A percentile compares a stretch with the other conserved stretches of the same genome.
phyloP scores from a whole-genome alignment of 2,888 invertebrate genomes.

The Asteroscopus sphinx region DNA sequence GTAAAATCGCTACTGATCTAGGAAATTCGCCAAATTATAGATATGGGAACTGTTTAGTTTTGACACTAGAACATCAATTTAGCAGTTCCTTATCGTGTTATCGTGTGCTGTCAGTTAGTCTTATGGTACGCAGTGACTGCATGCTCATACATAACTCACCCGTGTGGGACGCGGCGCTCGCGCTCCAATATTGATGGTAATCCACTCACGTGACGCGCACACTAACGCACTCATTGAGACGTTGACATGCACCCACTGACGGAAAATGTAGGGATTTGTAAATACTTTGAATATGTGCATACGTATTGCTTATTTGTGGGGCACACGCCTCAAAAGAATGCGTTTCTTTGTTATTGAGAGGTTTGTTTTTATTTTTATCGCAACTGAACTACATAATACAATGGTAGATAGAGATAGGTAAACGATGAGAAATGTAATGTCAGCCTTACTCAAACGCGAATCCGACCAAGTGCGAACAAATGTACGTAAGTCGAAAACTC shows the following conservation, averaged over 20 bases:
- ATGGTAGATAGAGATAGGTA: too few species aligned
- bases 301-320: slow-evolving; percentile 2
- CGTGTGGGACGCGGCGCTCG: slow-evolving; percentile 1
- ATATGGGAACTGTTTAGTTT: too few species aligned
- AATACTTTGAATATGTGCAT: slow-evolving; percentile 7
- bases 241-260: slow-evolving; percentile 1
- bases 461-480: too few species aligned
- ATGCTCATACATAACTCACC: slow-evolving; percentile 7
- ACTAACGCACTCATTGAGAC: slow-evolving; percentile 21
- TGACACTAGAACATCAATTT: too few species aligned
- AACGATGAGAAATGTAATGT: too few species aligned
- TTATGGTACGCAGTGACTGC: not conserved
- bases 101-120: not conserved
- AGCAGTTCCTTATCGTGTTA: too few species aligned
- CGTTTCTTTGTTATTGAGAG: not conserved
- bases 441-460: too few species aligned
- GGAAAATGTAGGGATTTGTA: not conserved
- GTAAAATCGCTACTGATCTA: too few species aligned
- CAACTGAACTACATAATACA: too few species aligned
- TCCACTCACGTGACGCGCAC: slow-evolving; percentile 62
- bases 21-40: too few species aligned
- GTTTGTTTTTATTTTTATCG: not conserved
- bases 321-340: not conserved
- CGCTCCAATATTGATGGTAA: slow-evolving; percentile 66
- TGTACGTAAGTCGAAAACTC: too few species aligned